phyloP scores from a whole-genome alignment of 2,888 invertebrate species.

The Orthonevra nobilis region DNA sequence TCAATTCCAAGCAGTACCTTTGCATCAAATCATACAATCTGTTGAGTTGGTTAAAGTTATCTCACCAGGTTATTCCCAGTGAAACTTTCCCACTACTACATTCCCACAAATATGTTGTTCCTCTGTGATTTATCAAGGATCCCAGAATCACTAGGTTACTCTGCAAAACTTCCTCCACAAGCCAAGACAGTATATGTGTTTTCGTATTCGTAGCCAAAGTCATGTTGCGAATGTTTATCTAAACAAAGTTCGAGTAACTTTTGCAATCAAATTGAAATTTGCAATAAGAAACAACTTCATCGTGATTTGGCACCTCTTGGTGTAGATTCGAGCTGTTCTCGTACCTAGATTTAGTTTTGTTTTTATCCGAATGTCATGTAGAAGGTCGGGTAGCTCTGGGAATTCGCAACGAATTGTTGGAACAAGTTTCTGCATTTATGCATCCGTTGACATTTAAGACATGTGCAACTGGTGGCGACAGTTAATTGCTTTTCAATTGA shows the following conservation, averaged over 20 bases:
- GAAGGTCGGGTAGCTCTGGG: too few species aligned
- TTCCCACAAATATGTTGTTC: too few species aligned
- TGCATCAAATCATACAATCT: too few species aligned
- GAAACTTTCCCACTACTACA: too few species aligned
- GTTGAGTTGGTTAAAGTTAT: too few species aligned
- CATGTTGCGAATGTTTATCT: constrained; percentile 44
- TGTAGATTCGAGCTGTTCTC: not conserved
- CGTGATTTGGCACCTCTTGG: constrained; percentile 27
- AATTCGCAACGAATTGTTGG: too few species aligned
- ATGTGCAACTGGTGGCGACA: constrained; percentile 64
- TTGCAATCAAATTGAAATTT: constrained; percentile 69
- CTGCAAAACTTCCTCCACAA: constrained; percentile 23
- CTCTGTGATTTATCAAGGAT: too few species aligned
- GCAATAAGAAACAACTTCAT: constrained; percentile 59
- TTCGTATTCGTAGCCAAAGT: not conserved
- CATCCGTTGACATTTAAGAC: constrained; percentile 64
- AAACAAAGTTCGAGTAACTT: constrained; percentile 66
- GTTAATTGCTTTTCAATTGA: constrained; percentile 66
- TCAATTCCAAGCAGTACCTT: too few species aligned
- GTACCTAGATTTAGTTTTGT: too few species aligned
- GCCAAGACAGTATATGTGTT: not conserved
- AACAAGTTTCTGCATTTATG: constrained; percentile 57
- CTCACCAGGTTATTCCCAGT: too few species aligned
- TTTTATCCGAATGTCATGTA: too few species aligned
- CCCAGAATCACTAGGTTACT: not conserved